Conservation (phyloP, 1,140 invertebrate species). For the Mylabris phalerata region DNA sequence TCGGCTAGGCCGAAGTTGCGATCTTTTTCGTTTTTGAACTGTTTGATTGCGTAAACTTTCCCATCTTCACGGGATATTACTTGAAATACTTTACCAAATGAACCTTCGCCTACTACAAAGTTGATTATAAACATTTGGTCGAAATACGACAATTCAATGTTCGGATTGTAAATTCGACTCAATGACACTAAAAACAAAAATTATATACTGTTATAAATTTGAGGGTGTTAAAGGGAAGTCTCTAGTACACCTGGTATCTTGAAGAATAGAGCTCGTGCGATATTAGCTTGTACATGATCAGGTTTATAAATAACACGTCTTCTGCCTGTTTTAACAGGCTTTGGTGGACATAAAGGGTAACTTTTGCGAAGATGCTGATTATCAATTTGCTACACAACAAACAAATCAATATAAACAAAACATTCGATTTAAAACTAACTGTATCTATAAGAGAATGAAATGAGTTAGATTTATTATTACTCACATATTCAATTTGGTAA, state of each 20-base stretch:
- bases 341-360: too few species aligned
- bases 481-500: too few species aligned
- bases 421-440: too few species aligned
- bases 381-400: too few species aligned
- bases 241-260: neutral
- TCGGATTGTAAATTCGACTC: constrained; percentile 25
- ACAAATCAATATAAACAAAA: too few species aligned
- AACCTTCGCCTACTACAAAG: constrained; percentile 60
- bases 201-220: neutral
- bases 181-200: constrained; percentile 20
- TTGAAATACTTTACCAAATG: constrained; percentile 68
- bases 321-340: too few species aligned
- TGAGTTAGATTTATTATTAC: too few species aligned
- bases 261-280: neutral
- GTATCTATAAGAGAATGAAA: too few species aligned
- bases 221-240: too few species aligned
- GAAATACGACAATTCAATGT: constrained; percentile 43
- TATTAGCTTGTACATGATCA: too few species aligned
- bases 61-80: constrained; percentile 59
- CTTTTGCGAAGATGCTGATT: too few species aligned
- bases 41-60: constrained; percentile 57
- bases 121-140: constrained; percentile 60
- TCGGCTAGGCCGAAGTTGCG: constrained; percentile 57
- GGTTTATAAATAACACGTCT: too few species aligned
- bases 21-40: constrained; percentile 55